phyloP scores from a whole-genome alignment of 2,797 vertebrate genomes.

The Macrochelys suwanniensis region DNA sequence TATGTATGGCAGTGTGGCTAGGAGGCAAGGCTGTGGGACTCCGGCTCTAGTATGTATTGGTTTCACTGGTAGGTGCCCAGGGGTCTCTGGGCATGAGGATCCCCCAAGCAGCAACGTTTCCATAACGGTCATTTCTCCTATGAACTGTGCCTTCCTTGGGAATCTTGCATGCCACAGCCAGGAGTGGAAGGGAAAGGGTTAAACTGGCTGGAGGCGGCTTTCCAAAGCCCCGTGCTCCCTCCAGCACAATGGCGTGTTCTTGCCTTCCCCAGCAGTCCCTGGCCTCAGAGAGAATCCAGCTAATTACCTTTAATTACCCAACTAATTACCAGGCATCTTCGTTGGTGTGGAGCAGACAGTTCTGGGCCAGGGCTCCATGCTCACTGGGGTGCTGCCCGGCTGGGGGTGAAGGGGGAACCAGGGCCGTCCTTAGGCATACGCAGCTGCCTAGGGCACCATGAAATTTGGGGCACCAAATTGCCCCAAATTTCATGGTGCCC shows the following conservation, averaged over 20 bases:
- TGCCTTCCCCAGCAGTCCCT: slow-evolving; percentile 51
- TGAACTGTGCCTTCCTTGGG: neutral
- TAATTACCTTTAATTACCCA: slow-evolving; percentile 78
- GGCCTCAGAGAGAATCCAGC: slow-evolving; percentile 71
- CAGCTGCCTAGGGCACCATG: no score
- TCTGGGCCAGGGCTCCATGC: neutral
- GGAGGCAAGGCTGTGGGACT: neutral
- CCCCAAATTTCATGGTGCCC: no score
- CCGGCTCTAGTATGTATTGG: rapidly evolving
- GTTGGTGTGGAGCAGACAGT: slow-evolving; percentile 33
- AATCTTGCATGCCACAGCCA: neutral
- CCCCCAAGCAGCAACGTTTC: rapidly evolving
- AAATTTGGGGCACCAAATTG: no score
- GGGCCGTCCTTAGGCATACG: no score
- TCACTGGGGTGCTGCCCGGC: neutral
- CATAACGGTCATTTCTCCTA: neutral
- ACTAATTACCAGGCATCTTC: slow-evolving; percentile 71
- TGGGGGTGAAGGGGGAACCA: neutral
- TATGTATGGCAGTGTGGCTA: no score
- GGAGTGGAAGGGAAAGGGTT: neutral
- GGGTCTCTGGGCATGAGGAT: neutral
- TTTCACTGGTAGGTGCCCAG: rapidly evolving
- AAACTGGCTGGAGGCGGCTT: neutral
- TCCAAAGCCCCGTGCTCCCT: slow-evolving; percentile 34
- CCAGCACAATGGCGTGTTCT: neutral